Evolutionary conservation across 2,888 invertebrate genomes (phyloP), one percentile per base, ranked within the genome.

Genomic region (Chrysolina haemoptera): DNA sequence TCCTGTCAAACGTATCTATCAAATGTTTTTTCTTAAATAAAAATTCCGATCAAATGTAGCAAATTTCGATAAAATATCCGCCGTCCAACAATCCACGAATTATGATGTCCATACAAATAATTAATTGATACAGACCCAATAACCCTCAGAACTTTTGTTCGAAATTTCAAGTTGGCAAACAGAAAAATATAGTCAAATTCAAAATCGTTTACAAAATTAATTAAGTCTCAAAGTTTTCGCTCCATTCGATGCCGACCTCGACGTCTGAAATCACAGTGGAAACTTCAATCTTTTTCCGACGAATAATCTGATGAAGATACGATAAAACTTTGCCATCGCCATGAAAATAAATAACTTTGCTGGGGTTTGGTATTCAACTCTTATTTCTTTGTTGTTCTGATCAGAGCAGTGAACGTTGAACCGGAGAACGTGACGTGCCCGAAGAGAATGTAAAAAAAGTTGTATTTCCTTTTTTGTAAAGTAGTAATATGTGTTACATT

Each of bases 401-500:
- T 27, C 22, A 14, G 2, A 22, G 16, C n/a, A 16, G 50, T 50
- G 50, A 35, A 59, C 59, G 27, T 59, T 59, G 59, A 35, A 59
- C 59, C 35, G 59, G 50, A 35, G 14, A n/a, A 35, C n/a, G 27
- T n/a, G 59, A 14, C 35, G n/a, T 35, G n/a, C 10, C 35, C 59
- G 35, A 59, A n/a, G 59, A 59, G n/a, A 59, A 59, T 16, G 27
- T 8, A 59, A 59, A 59, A 59, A 35, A 27, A n/a, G 27, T 59
- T 59, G 59, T 35, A 35, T 59, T 10, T 59, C 59, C 59, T 59
- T 59, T 59, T 59, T 59, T 35, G 35, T 59, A 14, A 22, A 35
- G 59, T 35, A 27, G 35, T 59, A 59, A 35, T n/a, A 27, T 59
- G 27, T 59, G 59, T 35, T 59, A 2, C 22, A 27, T 59, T n/a